Evolutionary conservation across 2,797 vertebrate genomes (phyloP).

Genomic region (Thamnophis elegans): DNA sequence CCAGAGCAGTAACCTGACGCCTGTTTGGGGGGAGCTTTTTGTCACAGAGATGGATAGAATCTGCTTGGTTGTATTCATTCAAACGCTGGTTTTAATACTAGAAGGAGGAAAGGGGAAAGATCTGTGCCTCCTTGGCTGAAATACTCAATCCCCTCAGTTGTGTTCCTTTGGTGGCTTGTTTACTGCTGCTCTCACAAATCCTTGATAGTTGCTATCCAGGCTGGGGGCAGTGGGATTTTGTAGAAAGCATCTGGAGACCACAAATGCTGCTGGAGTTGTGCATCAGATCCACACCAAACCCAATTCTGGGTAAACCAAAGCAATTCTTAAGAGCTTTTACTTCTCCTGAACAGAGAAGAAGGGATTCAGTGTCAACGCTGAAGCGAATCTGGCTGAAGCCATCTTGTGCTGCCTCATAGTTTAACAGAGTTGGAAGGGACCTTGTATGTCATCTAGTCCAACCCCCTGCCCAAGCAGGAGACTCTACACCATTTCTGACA

Average conservation of each 20-base stretch:
- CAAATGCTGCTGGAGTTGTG: not conserved
- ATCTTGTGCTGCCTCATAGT: too few species aligned
- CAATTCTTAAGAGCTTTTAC: not conserved
- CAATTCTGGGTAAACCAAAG: not conserved
- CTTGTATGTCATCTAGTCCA: too few species aligned
- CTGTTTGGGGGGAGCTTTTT: not conserved
- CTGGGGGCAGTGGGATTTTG: not conserved
- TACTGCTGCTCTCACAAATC: not conserved
- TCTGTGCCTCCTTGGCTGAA: not conserved
- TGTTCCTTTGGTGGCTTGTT: not conserved
- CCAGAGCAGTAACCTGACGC: not conserved
- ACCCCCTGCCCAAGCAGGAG: too few species aligned
- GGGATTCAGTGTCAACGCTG: too few species aligned
- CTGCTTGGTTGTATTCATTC: not conserved
- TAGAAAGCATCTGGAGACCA: not conserved
- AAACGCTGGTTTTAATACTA: not conserved
- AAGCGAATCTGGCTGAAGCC: too few species aligned
- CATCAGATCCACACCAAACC: not conserved
- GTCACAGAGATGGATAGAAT: not conserved
- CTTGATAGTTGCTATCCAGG: not conserved
- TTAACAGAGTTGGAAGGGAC: too few species aligned
- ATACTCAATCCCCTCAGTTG: not conserved
- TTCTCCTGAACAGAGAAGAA: not conserved
- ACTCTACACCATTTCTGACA: too few species aligned
- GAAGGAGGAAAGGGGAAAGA: not conserved